Base-by-base conservation (phyloP, 2,797 vertebrate species). In the Orestias chungarensis region DNA sequence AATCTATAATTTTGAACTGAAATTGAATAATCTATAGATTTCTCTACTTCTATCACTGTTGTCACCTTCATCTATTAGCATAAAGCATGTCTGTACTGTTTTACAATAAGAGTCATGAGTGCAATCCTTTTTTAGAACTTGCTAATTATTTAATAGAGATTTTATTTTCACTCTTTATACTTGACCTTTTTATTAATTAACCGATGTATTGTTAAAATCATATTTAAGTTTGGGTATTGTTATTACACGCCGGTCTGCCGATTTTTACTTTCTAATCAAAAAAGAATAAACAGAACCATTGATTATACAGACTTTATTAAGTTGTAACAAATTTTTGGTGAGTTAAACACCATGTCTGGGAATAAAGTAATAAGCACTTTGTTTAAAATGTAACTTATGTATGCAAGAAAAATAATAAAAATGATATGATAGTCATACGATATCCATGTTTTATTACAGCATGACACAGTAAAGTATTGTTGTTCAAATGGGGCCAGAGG, bases 401-500 rank as follows among this genome's bases (percentile, higher is more conserved):
- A 55, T 71, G 49, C 4, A 72, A 42, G 76, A 62, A 75, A 73
- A 14, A 35, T 62, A 64, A n/a, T 49, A 71, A 38, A 29, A 20
- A 46, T 42, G 4, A 27, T 31, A 31, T 64, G 55, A 64, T 0
- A 50, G 43, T 67, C 18, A 4, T 65, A 61, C 52, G 68, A 33
- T 42, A n/a, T 62, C 4, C 23, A 55, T 35, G 12, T 69, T 14
- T 40, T 12, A 25, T 67, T n/a, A 38, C 29, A 54, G 35, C 18
- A 25, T 3, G 20, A 27, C 27, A 9, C 15, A 35, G 27, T 20
- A 15, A 66, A 23, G 43, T 3, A 18, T 38, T 75, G 54, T 65
- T 68, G 29, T 61, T 91, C 66, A 90, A 15, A 92, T 71, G 9
- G 88, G 89, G 29, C 68, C n/a, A 3, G 81, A 78, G 33, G 66